A percentile compares a stretch with the other conserved stretches of the same genome.
These are phyloP conservation scores for Caenorhabditis sp. DNA, from an alignment of 2,888 invertebrate species.

Conservation along the genomic window DNA sequence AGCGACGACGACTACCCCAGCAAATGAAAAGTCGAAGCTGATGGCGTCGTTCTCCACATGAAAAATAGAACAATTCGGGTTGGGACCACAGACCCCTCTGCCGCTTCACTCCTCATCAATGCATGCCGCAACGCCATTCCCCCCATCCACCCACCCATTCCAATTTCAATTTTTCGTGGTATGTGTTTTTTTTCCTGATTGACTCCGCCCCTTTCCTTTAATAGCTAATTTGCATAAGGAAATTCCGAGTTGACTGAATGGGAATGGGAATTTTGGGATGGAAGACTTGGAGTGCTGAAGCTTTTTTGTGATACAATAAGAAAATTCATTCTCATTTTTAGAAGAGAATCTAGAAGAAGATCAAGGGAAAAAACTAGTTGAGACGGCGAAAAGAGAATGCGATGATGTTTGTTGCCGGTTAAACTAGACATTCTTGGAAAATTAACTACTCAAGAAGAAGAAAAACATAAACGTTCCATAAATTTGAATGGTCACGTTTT, in stretches of 20 bases:
- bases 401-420: slow-evolving; percentile 36
- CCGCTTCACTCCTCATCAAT: slow-evolving; percentile 64
- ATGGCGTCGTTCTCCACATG: slow-evolving; percentile 64
- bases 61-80: slow-evolving; percentile 63
- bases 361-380: slow-evolving; percentile 18
- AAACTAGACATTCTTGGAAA: slow-evolving; percentile 24
- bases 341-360: neutral
- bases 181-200: slow-evolving; percentile 22
- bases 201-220: slow-evolving; percentile 32
- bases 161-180: slow-evolving; percentile 31
- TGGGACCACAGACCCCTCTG: slow-evolving; percentile 43
- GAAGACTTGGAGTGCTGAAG: neutral
- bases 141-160: slow-evolving; percentile 39
- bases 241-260: neutral
- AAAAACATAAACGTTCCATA: neutral
- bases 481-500: too few species aligned
- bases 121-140: slow-evolving; percentile 30
- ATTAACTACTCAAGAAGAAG: slow-evolving; percentile 15
- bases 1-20: slow-evolving; percentile 47
- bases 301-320: too few species aligned
- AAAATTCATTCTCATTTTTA: neutral
- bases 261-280: slow-evolving; percentile 1
- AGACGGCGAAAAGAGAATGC: slow-evolving; percentile 7
- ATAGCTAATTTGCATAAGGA: slow-evolving; percentile 26
- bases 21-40: slow-evolving; percentile 60